These are phyloP conservation scores for Aphis gossypii DNA, from an alignment of 1,140 invertebrate species.

Conservation along the genomic window DNA sequence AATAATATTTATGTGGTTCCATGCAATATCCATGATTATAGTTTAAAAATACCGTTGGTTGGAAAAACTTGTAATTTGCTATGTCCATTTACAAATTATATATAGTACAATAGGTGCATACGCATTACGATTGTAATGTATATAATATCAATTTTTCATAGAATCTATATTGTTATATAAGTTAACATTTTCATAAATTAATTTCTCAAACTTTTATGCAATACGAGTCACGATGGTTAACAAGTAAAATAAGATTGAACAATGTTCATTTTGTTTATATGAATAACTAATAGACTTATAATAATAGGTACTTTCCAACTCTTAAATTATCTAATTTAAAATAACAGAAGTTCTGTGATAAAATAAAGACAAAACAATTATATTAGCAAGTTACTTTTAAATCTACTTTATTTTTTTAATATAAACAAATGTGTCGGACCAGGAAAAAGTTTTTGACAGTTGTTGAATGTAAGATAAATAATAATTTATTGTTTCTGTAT, in stretches of 20 bases:
- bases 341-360: background rate
- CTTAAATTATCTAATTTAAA: background rate
- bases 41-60: too few species aligned
- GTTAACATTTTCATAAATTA: too few species aligned
- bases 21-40: too few species aligned
- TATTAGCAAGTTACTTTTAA: background rate
- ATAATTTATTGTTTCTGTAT: background rate
- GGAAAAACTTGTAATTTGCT: too few species aligned
- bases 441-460: background rate
- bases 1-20: too few species aligned
- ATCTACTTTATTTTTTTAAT: background rate
- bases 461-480: background rate
- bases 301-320: background rate
- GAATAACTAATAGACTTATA: background rate
- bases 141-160: too few species aligned
- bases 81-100: too few species aligned
- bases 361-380: constrained; percentile 1
- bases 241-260: background rate
- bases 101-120: too few species aligned
- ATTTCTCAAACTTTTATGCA: too few species aligned
- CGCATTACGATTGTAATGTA: too few species aligned
- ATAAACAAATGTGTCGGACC: background rate
- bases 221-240: too few species aligned
- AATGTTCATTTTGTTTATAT: background rate
- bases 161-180: too few species aligned